Base-by-base conservation (phyloP, 1,140 invertebrate species). In the Caenorhabditis remanei region DNA sequence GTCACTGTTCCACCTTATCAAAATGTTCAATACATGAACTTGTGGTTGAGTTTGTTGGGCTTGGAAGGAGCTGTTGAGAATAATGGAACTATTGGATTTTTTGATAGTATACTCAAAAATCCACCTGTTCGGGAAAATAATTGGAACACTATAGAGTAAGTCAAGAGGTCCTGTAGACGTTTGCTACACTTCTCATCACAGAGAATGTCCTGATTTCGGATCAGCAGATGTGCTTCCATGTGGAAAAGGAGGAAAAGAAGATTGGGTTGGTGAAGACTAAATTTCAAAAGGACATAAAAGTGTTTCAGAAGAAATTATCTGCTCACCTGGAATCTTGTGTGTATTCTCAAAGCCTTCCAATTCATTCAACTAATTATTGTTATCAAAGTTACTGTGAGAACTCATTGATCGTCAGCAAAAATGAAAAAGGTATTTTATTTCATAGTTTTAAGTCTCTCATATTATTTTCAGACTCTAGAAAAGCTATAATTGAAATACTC, bases 21-120 rank as follows among this genome's bases (percentile, higher is more conserved):
- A 83, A 90, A 90, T 67, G 85, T 90, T 55, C 90, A 90, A 58
- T 83, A 90, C 21, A 87, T 90, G 61, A 90, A 90, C 61, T 85
- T 90, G 16, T 90, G 87, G 50, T 63, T 88, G 79, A 24, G n/a
- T 24, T 50, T 79, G 14, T 40, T 79, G 24, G 71, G 71, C 19
- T 50, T 79, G 41, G 46, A 79, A 79, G 71, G 71, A 24, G 46
- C 71, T 24, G 71, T 79, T 21, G 46, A 79, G 9, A 79, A 79
- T 14, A 79, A 79, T 50, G 71, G 71, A 48, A 79, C 71, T 9
- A 79, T 79, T 32, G 71, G 71, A 50, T 79, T 79, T 16, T 79
- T 79, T 13, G 71, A 79, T 50, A 79, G 71, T 19, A 53, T 79
- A 13, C 40, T 79, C 32, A 79, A 24, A 53, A 79, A 79, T 24